Percentiles rank a stretch among this genome's conserved stretches.
These are phyloP conservation scores for Bellardia pandia DNA, from an alignment of 2,888 invertebrate species.

Conservation along the genomic window DNA sequence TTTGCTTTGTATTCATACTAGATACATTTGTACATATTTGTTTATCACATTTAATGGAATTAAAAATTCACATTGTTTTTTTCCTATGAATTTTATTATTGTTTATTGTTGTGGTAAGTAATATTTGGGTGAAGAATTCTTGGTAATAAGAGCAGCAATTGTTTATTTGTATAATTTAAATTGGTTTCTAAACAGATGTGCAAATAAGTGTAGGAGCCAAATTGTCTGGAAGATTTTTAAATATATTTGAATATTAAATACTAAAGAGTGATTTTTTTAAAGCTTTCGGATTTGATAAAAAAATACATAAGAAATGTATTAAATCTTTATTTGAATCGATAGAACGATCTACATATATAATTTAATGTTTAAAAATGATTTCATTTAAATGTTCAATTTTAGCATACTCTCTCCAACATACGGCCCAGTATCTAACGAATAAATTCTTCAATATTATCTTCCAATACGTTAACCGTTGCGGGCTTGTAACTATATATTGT, in stretches of 20 bases:
- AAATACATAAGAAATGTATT: no score
- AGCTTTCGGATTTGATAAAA: no score
- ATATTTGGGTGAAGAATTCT: conserved; percentile 16
- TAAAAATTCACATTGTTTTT: conserved; percentile 49
- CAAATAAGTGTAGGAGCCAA: background rate
- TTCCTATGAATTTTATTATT: conserved; percentile 29
- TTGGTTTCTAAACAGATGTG: conserved; percentile 26
- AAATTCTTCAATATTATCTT: no score
- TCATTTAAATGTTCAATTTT: no score
- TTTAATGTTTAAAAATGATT: no score
- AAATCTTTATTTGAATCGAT: no score
- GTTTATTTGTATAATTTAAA: background rate
- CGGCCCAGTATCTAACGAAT: no score
- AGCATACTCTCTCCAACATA: no score
- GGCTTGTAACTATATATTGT: no score
- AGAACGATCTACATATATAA: no score
- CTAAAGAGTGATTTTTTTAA: background rate
- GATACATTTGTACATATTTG: background rate
- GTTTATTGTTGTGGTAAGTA: background rate
- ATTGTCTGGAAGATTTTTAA: conserved; percentile 2
- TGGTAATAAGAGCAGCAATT: conserved; percentile 9
- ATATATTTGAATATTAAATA: background rate
- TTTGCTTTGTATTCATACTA: conserved; percentile 7
- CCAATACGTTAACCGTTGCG: no score
- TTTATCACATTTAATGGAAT: conserved; percentile 47